Base-by-base conservation (phyloP, 2,113 vertebrate genomes). In the Bufo gargarizans region DNA sequence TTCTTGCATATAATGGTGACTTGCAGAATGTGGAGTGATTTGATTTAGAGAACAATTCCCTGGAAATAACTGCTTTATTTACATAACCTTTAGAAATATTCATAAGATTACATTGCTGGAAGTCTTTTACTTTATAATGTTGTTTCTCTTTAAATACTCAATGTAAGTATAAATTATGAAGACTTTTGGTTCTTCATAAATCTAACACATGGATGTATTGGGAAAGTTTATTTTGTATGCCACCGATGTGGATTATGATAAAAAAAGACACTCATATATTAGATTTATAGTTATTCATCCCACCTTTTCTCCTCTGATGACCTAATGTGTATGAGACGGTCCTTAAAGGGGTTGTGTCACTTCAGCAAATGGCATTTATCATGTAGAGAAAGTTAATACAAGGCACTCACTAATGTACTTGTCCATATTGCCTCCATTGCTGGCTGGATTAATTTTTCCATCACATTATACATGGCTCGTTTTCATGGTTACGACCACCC, bases 41-140 rank as follows among this genome's bases (percentile, higher is more conserved):
- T 82, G 14, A 63, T 19, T 82, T 82, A 59, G 58, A 47, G 33
- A 82, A 55, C 61, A 45, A 82, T 19, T 82, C 79, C 58, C 79
- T 59, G 79, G 56, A 82, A 82, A 45, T 82, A 13, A 45, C 33
- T 4, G 6, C 16, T 61, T 63, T 82, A 63, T 82, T 47, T 82
- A 43, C 79, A 61, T 63, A 82, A 82, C 58, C 79, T 61, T 56
- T 82, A 43, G 33, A 63, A 61, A 47, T 58, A 82, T n/a, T 63
- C 22, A 82, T 33, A 45, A 43, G 78, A 80, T 22, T 59, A 59
- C 78, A 61, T 33, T 43, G 33, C 33, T 43, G 5, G 33, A 16
- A 59, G 10, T 13, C 3, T 4, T 82, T 17, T 47, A 58, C 53
- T 82, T 82, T 45, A 43, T 43, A 61, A 58, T 59, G 56, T 43